Evolutionary conservation across 2,113 vertebrate genomes (phyloP), one percentile per base, ranked within the genome.

Genomic region (Polyodon spathula): DNA sequence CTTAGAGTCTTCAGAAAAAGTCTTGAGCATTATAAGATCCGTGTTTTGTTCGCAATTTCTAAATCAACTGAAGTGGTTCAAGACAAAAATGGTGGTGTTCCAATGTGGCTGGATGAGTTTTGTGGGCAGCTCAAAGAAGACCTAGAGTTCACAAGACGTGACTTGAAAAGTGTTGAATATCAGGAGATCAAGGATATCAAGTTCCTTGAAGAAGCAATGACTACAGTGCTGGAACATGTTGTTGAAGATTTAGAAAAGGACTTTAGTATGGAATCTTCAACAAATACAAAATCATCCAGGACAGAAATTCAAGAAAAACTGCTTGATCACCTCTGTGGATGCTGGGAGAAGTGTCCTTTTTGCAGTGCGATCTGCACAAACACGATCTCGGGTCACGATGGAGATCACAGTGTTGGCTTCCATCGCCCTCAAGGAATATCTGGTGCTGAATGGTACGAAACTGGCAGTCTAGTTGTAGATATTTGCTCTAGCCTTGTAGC

Each of bases 301-400:
- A 1, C 27, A 6, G 4, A 70, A 55, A 63, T 3, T 41, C 52
- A 70, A 6, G 42, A 50, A 17, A 78, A 74, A 14, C 66, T 86
- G 9, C 66, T 37, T 0, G 52, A 73, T 1, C 79, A 85, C 7
- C 76, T 82, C 14, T 46, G 58, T 3, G 83, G 80, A 0, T 86
- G 83, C 58, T 83, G 73, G 75, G 40, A 63, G 2, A 61, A 71
- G 14, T 87, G 81, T 63, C 81, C 82, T 16, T 69, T 72, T 10
- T 87, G 82, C 38, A 16, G 16, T 17, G 76, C 83, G 15, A 44
- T 79, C 51, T 87, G 84, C 60, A 86, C 80, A 3, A 84, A 76
- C 58, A 83, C 71, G n/a, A 55, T 83, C 0, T 5, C 0, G 1
- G 0, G 3, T 0, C 82, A 87, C 0, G 58, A 63, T 0, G 76